These are phyloP conservation scores for Aleiodes alternator DNA, from an alignment of 2,888 invertebrate genomes.

Conservation along the genomic window DNA sequence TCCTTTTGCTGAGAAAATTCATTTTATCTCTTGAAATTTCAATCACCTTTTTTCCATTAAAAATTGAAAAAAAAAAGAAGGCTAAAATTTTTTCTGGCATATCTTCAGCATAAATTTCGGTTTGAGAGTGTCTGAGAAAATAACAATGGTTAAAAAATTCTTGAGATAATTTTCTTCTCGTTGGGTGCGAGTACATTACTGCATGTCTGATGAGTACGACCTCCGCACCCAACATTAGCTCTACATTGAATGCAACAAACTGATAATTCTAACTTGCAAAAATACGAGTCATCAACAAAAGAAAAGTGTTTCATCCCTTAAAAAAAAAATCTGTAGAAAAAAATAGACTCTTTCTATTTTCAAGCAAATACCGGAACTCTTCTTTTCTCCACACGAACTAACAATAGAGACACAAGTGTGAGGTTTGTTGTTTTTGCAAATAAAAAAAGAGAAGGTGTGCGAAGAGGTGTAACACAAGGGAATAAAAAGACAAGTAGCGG, in stretches of 20 bases:
- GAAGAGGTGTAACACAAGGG: conserved; percentile 34
- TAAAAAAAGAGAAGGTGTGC: conserved; percentile 31
- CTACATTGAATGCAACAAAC: conserved; percentile 17
- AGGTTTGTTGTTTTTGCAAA: not conserved
- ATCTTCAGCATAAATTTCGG: conserved; percentile 6
- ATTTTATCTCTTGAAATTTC: too few relatives aligned
- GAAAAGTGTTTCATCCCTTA: too few relatives aligned
- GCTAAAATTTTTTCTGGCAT: not conserved
- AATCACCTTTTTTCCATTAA: not conserved
- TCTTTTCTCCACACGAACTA: conserved; percentile 18
- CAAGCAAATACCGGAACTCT: not conserved
- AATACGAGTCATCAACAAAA: too few relatives aligned
- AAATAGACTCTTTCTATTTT: not conserved
- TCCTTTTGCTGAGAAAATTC: too few relatives aligned
- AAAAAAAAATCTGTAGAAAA: not conserved
- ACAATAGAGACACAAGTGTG: conserved; percentile 30
- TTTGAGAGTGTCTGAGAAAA: conserved; percentile 33
- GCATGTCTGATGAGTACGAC: conserved; percentile 47
- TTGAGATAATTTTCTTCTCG: conserved; percentile 44
- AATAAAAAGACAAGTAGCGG: conserved; percentile 48
- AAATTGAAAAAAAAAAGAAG: not conserved
- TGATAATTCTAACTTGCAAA: not conserved
- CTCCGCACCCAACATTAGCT: conserved; percentile 24
- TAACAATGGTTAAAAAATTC: conserved; percentile 47
- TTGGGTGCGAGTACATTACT: conserved; percentile 50